Percentiles rank a stretch among this genome's conserved stretches.
These are phyloP conservation scores for Desmodus rotundus DNA, from an alignment of 2,113 vertebrate genomes.

Conservation along the genomic window DNA sequence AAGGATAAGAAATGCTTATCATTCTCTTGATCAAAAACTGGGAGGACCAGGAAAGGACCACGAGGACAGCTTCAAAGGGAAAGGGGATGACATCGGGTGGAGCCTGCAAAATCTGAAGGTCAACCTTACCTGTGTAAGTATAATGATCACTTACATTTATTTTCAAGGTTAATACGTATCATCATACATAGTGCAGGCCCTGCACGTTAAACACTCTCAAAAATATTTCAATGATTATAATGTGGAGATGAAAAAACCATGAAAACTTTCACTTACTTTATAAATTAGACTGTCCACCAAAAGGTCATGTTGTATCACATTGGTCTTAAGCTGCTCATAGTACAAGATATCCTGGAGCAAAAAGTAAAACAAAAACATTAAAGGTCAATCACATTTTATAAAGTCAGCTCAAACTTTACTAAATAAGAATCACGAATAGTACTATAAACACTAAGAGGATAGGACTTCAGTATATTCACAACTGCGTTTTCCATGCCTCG, in stretches of 20 bases:
- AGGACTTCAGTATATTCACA: not conserved
- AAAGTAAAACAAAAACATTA: conserved; percentile 60
- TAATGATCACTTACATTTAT: not conserved
- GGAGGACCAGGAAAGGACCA: not conserved
- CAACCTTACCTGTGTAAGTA: not conserved
- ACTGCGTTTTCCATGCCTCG: not conserved
- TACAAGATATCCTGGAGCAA: conserved; percentile 90
- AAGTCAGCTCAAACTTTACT: conserved; percentile 19
- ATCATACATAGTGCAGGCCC: not conserved
- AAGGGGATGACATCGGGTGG: not conserved
- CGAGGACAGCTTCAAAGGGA: not conserved
- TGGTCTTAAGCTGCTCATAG: conserved; percentile 96
- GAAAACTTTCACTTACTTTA: conserved; percentile 86
- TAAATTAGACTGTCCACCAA: conserved; percentile 97
- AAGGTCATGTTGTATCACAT: conserved; percentile 95
- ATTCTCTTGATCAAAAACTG: not conserved
- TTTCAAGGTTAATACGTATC: not conserved
- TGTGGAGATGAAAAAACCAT: not conserved
- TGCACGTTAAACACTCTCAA: not conserved
- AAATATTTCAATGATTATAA: conserved; percentile 1
- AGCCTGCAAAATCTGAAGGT: not conserved
- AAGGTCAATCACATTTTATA: conserved; percentile 20
- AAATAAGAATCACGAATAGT: conserved; percentile 3
- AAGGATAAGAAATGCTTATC: not conserved
- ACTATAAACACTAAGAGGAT: not conserved